Evolutionary conservation across 2,797 vertebrate species (phyloP).

Genomic region (Onychomys arenicola): DNA sequence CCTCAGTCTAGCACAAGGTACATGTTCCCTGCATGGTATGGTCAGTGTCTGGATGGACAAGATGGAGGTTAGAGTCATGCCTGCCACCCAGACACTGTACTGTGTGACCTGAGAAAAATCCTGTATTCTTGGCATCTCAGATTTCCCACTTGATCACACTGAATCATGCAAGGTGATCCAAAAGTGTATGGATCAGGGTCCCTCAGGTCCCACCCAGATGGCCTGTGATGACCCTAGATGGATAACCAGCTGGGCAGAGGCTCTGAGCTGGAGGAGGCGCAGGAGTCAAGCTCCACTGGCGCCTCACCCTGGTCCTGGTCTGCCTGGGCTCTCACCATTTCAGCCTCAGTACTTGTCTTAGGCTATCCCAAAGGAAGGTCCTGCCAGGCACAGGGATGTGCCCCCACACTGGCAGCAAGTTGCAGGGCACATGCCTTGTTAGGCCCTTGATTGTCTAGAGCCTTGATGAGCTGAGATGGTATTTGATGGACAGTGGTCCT

Average conservation of each 20-base stretch:
- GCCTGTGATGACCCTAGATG: background rate
- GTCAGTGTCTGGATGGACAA: background rate
- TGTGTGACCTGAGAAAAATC: background rate
- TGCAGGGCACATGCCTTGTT: background rate
- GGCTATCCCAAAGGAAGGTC: background rate
- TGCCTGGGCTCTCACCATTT: too few relatives aligned
- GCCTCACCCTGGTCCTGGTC: background rate
- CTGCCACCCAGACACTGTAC: background rate
- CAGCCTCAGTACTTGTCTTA: background rate
- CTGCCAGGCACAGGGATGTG: background rate
- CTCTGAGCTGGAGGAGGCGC: background rate
- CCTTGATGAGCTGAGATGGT: background rate
- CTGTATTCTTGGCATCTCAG: background rate
- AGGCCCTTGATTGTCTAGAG: background rate
- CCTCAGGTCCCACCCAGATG: too few relatives aligned
- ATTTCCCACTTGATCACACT: background rate
- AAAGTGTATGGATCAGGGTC: background rate
- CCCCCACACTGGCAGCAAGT: background rate
- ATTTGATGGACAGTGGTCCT: too few relatives aligned
- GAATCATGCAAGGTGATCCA: background rate
- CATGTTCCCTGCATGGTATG: fast-evolving
- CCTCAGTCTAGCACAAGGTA: background rate
- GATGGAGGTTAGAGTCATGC: background rate
- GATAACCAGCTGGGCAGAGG: background rate
- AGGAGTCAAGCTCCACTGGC: background rate